Evolutionary conservation across 2,797 vertebrate genomes (phyloP).

Genomic region (Hydrocynus forskahlii): DNA sequence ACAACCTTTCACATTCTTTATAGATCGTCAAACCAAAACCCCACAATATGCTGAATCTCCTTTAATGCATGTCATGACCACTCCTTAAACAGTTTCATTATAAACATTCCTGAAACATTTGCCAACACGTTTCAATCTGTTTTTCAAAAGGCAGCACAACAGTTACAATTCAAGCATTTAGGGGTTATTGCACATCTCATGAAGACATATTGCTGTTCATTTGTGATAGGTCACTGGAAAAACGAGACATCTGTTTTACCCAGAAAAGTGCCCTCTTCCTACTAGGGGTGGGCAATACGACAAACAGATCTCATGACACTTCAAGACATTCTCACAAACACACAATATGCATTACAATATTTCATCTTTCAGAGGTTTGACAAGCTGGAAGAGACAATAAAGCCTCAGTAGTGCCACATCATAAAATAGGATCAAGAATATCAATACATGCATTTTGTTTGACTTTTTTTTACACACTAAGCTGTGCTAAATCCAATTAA

Average conservation of each 20-base stretch:
- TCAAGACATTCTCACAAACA: too few species aligned
- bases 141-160: neutral
- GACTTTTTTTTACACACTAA: too few species aligned
- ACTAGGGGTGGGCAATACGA: neutral
- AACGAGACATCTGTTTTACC: neutral
- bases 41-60: neutral
- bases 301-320: too few species aligned
- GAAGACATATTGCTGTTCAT: slow-evolving; percentile 2
- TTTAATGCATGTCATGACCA: neutral
- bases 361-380: too few species aligned
- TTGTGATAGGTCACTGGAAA: neutral
- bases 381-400: too few species aligned
- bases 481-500: too few species aligned
- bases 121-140: neutral
- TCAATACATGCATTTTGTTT: too few species aligned
- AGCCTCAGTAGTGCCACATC: too few species aligned
- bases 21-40: neutral
- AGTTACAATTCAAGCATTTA: slow-evolving; percentile 5
- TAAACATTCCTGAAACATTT: neutral
- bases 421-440: too few species aligned
- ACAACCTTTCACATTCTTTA: neutral
- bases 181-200: slow-evolving; percentile 36
- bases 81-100: neutral
- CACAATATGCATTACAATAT: too few species aligned
- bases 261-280: neutral